Evolutionary conservation across 2,113 vertebrate species (phyloP).

Genomic region (Dipodomys merriami): DNA sequence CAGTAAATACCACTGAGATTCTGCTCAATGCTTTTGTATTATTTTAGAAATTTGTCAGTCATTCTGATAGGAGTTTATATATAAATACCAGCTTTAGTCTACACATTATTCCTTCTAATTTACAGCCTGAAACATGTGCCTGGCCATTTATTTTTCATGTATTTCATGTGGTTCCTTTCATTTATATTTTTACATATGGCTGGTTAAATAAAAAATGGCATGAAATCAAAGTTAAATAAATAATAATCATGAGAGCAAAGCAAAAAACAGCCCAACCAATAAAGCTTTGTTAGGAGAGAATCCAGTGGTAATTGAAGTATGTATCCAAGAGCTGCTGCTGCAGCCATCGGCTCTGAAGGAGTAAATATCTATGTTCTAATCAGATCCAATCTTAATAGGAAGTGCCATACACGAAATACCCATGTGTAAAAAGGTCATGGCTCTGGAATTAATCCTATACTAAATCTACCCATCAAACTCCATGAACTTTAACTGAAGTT

Average conservation of each 20-base stretch:
- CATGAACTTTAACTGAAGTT: slow-evolving; percentile 71
- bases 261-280: not conserved
- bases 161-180: slow-evolving; percentile 30
- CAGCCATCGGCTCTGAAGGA: slow-evolving; percentile 10
- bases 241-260: slow-evolving; percentile 38
- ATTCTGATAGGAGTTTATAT: slow-evolving; percentile 42
- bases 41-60: not conserved
- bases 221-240: slow-evolving; percentile 53
- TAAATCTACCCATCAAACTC: slow-evolving; percentile 65
- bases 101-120: slow-evolving; percentile 7
- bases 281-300: not conserved
- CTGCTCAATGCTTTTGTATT: not conserved
- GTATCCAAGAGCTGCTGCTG: slow-evolving; percentile 32
- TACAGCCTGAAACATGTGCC: not conserved
- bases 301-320: slow-evolving; percentile 24
- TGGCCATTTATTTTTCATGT: not conserved
- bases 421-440: slow-evolving; percentile 46
- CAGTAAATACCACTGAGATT: not conserved
- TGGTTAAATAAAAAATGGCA: slow-evolving; percentile 43
- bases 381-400: slow-evolving; percentile 62
- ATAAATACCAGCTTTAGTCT: slow-evolving; percentile 12
- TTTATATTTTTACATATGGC: slow-evolving; percentile 3
- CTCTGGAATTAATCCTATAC: slow-evolving; percentile 66
- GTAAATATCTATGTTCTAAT: slow-evolving; percentile 54
- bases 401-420: slow-evolving; percentile 51